Evolutionary conservation across 2,888 invertebrate species (phyloP).

Genomic region (Acronicta leporina): DNA sequence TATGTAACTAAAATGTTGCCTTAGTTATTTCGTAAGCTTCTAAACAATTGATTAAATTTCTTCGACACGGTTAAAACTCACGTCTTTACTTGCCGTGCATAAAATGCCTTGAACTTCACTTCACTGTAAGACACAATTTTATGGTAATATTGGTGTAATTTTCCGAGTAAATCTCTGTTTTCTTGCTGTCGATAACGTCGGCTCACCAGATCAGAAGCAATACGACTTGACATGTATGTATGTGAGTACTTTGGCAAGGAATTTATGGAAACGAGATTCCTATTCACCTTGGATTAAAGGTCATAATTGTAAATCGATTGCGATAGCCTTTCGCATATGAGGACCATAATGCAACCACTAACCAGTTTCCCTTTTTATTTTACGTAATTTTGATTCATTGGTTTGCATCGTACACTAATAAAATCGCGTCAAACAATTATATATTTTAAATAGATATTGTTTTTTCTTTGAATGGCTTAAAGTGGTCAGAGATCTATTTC

Average conservation of each 20-base stretch:
- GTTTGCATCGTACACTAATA: no score
- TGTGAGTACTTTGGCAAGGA: neutral
- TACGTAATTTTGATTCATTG: constrained; percentile 4
- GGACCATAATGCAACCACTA: constrained; percentile 37
- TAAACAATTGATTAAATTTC: neutral
- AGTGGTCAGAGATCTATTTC: no score
- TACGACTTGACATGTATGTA: neutral
- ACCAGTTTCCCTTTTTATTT: constrained; percentile 34
- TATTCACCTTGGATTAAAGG: constrained; percentile 42
- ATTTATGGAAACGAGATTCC: constrained; percentile 19
- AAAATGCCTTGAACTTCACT: neutral
- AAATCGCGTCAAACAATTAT: no score
- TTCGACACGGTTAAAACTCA: neutral
- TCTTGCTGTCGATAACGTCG: neutral
- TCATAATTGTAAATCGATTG: constrained; percentile 43
- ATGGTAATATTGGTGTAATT: neutral
- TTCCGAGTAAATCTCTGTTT: neutral
- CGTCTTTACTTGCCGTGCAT: neutral
- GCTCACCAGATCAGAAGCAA: constrained; percentile 1
- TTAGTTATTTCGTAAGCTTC: neutral
- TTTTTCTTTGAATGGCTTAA: no score
- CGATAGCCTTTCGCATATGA: constrained; percentile 34
- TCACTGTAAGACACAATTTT: neutral
- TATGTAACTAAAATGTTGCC: no score
- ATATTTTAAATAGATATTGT: no score